Evolutionary conservation across 2,113 vertebrate genomes (phyloP).

Genomic region (Cyprinodon brontotheroides): DNA sequence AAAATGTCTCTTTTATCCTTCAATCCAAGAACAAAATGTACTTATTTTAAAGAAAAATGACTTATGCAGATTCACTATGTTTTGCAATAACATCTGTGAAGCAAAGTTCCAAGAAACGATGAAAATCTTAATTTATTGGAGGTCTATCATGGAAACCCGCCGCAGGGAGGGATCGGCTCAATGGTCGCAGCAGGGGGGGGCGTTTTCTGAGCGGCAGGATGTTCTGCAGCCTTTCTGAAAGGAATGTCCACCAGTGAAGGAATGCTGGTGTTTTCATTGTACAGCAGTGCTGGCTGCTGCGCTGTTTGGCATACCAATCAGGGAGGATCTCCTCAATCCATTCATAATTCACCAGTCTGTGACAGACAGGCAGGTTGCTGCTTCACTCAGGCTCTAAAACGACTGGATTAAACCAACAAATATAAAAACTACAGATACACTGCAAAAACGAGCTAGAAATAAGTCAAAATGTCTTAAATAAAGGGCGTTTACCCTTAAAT

Average conservation of each 20-base stretch:
- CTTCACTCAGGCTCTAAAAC: constrained; percentile 30
- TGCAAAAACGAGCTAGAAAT: not conserved
- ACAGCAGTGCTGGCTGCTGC: constrained; percentile 33
- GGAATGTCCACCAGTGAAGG: not conserved
- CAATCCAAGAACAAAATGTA: too few species aligned
- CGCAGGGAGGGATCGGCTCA: not conserved
- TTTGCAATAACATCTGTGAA: not conserved
- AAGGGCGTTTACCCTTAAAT: too few species aligned
- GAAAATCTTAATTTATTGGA: not conserved
- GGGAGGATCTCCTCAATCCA: constrained; percentile 55
- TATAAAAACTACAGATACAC: not conserved
- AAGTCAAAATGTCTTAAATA: too few species aligned
- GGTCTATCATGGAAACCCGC: not conserved
- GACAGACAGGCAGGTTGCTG: constrained; percentile 58
- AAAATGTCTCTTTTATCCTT: too few species aligned
- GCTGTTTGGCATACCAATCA: constrained; percentile 57
- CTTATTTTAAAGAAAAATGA: too few species aligned
- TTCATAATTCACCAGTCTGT: constrained; percentile 63
- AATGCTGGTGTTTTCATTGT: constrained; percentile 29
- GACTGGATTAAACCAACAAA: not conserved
- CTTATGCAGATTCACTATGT: too few species aligned
- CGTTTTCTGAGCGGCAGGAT: not conserved
- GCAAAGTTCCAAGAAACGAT: not conserved
- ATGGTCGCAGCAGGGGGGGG: not conserved
- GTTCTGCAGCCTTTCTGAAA: not conserved